phyloP scores from a whole-genome alignment of 2,888 invertebrate genomes.

The Cataglyphis cursor region DNA sequence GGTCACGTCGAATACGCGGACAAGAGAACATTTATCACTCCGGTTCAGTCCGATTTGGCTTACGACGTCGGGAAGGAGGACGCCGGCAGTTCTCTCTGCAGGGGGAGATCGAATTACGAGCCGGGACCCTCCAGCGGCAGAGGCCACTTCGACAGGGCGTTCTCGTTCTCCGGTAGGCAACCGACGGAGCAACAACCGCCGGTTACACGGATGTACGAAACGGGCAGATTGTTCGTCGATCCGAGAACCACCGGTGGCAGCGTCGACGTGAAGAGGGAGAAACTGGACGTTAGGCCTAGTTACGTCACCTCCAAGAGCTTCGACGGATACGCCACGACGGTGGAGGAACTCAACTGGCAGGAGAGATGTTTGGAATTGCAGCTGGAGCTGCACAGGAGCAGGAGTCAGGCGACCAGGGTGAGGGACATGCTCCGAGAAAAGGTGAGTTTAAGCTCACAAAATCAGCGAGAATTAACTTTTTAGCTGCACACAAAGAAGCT shows the following conservation, averaged over 20 bases:
- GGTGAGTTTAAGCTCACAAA: slow-evolving; percentile 88
- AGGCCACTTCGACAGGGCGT: slow-evolving; percentile 78
- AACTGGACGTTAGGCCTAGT: slow-evolving; percentile 80
- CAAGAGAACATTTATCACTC: slow-evolving; percentile 71
- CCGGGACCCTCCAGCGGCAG: slow-evolving; percentile 68
- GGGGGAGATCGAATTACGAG: slow-evolving; percentile 76
- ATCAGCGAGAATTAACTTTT: neutral
- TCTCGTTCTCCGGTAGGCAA: slow-evolving; percentile 78
- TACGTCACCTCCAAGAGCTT: slow-evolving; percentile 84
- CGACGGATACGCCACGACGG: slow-evolving; percentile 82
- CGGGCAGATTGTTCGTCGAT: slow-evolving; percentile 72
- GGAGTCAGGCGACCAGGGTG: slow-evolving; percentile 95
- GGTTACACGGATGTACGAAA: slow-evolving; percentile 55
- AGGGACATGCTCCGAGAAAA: slow-evolving; percentile 96
- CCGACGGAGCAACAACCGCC: slow-evolving; percentile 67
- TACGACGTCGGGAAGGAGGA: slow-evolving; percentile 77
- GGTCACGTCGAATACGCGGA: slow-evolving; percentile 85
- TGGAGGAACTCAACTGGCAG: slow-evolving; percentile 93
- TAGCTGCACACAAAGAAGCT: neutral
- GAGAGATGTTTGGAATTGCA: slow-evolving; percentile 95
- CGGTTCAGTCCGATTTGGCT: slow-evolving; percentile 76
- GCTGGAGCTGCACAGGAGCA: slow-evolving; percentile 94
- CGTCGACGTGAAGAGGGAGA: slow-evolving; percentile 83
- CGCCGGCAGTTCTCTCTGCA: slow-evolving; percentile 30
- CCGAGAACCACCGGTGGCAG: slow-evolving; percentile 59